These are phyloP conservation scores for Python bivittatus DNA, from an alignment of 2,113 vertebrate genomes.

Conservation along the genomic window DNA sequence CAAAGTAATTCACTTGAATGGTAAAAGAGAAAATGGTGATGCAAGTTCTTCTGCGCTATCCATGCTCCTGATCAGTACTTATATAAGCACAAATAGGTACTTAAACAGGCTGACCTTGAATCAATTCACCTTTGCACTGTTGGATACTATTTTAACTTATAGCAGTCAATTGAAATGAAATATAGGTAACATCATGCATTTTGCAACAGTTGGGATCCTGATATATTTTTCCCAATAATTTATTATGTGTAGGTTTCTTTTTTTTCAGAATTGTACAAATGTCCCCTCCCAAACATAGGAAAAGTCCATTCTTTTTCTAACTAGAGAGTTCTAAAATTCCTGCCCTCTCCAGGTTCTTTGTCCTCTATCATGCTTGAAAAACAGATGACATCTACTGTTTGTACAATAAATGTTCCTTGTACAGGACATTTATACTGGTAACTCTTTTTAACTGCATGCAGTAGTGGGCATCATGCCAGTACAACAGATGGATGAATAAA, in stretches of 20 bases:
- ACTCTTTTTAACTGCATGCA: neutral
- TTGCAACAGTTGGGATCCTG: neutral
- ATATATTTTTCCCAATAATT: neutral
- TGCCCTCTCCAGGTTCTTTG: rapidly evolving
- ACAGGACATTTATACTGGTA: neutral
- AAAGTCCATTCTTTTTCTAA: rapidly evolving
- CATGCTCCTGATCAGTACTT: constrained; percentile 6
- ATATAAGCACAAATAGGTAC: constrained; percentile 1
- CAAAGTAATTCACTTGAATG: constrained; percentile 62
- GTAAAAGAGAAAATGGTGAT: constrained; percentile 52
- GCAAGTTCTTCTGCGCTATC: constrained; percentile 16
- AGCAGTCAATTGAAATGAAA: neutral
- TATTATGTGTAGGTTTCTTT: neutral
- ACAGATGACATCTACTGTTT: neutral
- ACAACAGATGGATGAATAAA: constrained; percentile 19
- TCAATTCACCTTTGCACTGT: neutral
- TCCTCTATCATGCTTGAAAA: neutral
- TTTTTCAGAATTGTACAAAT: neutral
- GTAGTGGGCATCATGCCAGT: constrained; percentile 39
- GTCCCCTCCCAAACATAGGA: neutral
- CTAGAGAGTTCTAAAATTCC: rapidly evolving
- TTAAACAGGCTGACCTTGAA: neutral
- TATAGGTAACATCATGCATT: neutral
- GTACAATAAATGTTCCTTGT: constrained; percentile 7
- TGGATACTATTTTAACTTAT: neutral